phyloP scores from a whole-genome alignment of 23 tunicate genomes.

The Styela plicata region DNA sequence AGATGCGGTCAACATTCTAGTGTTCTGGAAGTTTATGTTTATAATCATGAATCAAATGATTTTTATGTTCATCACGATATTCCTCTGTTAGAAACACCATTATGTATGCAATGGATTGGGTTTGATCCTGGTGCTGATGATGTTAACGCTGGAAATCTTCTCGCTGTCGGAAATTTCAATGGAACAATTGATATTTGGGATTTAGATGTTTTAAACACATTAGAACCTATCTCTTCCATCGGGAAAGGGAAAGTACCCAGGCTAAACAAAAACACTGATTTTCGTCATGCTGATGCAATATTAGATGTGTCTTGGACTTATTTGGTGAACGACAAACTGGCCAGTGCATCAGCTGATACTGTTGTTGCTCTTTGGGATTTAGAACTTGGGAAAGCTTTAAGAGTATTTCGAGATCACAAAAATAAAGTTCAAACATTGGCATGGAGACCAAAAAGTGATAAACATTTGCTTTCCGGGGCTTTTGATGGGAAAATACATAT shows the following conservation, averaged over 20 bases:
- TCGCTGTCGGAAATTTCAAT: slow-evolving; percentile 86
- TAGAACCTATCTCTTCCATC: slow-evolving; percentile 66
- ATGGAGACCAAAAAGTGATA: slow-evolving; percentile 44
- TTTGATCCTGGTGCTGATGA: slow-evolving; percentile 45
- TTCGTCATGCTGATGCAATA: slow-evolving; percentile 76
- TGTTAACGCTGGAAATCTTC: slow-evolving; percentile 53
- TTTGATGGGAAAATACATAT: slow-evolving; percentile 18
- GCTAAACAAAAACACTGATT: slow-evolving; percentile 10
- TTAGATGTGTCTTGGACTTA: slow-evolving; percentile 67
- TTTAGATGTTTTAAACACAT: slow-evolving; percentile 62
- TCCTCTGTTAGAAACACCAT: slow-evolving; percentile 65
- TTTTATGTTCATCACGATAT: slow-evolving; percentile 94
- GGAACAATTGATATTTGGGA: slow-evolving; percentile 81
- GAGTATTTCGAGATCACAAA: slow-evolving; percentile 34
- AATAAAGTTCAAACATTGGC: slow-evolving; percentile 75
- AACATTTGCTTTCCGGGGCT: slow-evolving; percentile 66
- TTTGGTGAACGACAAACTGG: slow-evolving; percentile 36
- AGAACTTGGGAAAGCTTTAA: slow-evolving; percentile 30
- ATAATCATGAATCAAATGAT: slow-evolving; percentile 62
- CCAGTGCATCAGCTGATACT: slow-evolving; percentile 72
- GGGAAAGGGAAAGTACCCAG: slow-evolving; percentile 27
- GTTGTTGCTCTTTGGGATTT: slow-evolving; percentile 88
- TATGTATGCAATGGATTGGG: slow-evolving; percentile 86
- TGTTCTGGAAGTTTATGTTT: slow-evolving; percentile 59
- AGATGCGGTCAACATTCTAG: slow-evolving; percentile 57